Conservation (phyloP, 2,888 invertebrate genomes). For the Drosophila eohydei region DNA sequence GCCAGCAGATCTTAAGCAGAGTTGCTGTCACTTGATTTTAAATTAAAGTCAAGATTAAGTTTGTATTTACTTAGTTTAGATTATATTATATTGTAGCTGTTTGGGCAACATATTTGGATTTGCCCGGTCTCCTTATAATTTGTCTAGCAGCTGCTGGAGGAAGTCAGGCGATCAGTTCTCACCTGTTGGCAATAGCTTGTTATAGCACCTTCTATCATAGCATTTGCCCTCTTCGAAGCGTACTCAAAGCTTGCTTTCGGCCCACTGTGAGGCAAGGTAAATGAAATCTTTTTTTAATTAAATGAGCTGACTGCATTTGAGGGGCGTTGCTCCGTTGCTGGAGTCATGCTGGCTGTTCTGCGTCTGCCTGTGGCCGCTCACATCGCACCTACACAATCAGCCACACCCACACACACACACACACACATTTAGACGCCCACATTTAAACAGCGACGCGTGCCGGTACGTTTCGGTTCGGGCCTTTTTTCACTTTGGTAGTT, state of each 20-base stretch:
- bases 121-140: background rate
- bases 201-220: background rate
- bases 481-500: constrained; percentile 68
- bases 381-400: constrained; percentile 63
- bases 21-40: background rate
- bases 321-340: constrained; percentile 33
- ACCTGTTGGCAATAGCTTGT: constrained; percentile 6
- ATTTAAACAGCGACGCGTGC: constrained; percentile 29
- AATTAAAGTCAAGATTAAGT: background rate
- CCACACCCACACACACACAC: constrained; percentile 35
- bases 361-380: constrained; percentile 51
- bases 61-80: background rate
- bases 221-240: constrained; percentile 11
- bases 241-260: background rate
- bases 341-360: constrained; percentile 61
- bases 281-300: constrained; percentile 78
- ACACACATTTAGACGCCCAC: constrained; percentile 4
- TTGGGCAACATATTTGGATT: background rate
- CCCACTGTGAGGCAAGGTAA: constrained; percentile 32
- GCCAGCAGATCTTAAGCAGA: background rate
- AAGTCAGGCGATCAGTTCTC: constrained; percentile 19
- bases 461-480: constrained; percentile 12
- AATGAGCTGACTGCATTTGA: constrained; percentile 69
- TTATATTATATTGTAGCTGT: background rate
- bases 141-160: background rate